phyloP scores from a whole-genome alignment of 2,888 invertebrate genomes.

The Scrobipalpa costella region DNA sequence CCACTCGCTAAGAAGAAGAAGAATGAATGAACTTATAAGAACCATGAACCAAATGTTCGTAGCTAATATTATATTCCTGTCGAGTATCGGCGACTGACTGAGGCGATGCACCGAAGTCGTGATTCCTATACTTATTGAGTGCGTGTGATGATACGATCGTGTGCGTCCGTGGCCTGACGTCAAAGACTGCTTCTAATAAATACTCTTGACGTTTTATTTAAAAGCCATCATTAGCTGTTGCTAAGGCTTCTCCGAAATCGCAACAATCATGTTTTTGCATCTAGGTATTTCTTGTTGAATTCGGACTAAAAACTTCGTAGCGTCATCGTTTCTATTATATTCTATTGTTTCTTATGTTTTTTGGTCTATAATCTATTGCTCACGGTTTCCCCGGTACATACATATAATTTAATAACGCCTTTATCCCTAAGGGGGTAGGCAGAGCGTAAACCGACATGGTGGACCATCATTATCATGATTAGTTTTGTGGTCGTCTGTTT shows the following conservation, averaged over 20 bases:
- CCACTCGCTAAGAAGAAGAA: no score
- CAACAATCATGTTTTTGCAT: slow-evolving; percentile 8
- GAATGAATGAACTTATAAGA: no score
- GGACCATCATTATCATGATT: no score
- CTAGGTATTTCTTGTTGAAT: slow-evolving; percentile 21
- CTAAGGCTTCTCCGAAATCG: slow-evolving; percentile 28
- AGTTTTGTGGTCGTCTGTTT: no score
- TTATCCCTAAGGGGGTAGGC: no score
- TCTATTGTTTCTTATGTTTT: slow-evolving; percentile 36
- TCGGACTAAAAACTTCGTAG: slow-evolving; percentile 14
- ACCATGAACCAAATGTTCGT: slow-evolving; percentile 5
- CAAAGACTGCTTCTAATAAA: slow-evolving; percentile 9
- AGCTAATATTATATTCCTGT: slow-evolving; percentile 23
- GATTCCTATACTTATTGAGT: slow-evolving; percentile 23
- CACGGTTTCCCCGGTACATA: no score
- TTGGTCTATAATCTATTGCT: no score
- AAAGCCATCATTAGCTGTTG: slow-evolving; percentile 23
- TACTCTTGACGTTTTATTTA: neutral
- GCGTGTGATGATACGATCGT: slow-evolving; percentile 32
- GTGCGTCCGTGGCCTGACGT: slow-evolving; percentile 43
- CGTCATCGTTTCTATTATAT: slow-evolving; percentile 7
- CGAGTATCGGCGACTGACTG: slow-evolving; percentile 6
- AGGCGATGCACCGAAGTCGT: slow-evolving; percentile 29
- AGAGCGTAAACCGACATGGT: no score
- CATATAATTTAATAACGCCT: no score